These are phyloP conservation scores for Drosophila auraria DNA, from an alignment of 1,140 invertebrate species.

Conservation along the genomic window DNA sequence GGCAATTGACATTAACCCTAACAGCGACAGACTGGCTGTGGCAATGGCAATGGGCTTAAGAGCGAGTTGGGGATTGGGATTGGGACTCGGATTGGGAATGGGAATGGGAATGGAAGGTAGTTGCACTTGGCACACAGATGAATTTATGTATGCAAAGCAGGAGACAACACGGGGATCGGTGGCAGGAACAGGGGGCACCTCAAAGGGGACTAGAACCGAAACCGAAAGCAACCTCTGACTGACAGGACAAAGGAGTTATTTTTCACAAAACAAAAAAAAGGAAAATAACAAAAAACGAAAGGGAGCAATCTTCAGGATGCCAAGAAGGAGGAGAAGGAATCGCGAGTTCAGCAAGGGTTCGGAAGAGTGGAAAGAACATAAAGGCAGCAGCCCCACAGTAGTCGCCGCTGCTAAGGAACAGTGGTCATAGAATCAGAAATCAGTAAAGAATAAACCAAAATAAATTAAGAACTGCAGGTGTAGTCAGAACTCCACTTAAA, in stretches of 20 bases:
- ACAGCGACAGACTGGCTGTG: slow-evolving; percentile 66
- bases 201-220: slow-evolving; percentile 49
- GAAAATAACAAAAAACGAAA: slow-evolving; percentile 74
- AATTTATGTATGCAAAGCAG: slow-evolving; percentile 80
- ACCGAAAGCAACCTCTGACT: slow-evolving; percentile 73
- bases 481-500: not conserved
- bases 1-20: slow-evolving; percentile 81
- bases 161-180: not conserved
- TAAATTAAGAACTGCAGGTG: not conserved
- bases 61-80: not conserved
- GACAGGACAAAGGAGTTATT: slow-evolving; percentile 82
- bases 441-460: no score
- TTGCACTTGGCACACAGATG: slow-evolving; percentile 69
- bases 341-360: not conserved
- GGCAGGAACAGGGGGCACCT: not conserved
- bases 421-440: slow-evolving; percentile 9
- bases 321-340: slow-evolving; percentile 10
- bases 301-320: slow-evolving; percentile 29
- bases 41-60: slow-evolving; percentile 7
- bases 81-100: not conserved
- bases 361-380: slow-evolving; percentile 13
- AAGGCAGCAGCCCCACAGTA: slow-evolving; percentile 32
- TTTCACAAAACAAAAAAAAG: slow-evolving; percentile 78
- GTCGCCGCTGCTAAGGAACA: slow-evolving; percentile 14
- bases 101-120: slow-evolving; percentile 21